A percentile compares a stretch with the other conserved stretches of the same genome.
These are phyloP conservation scores for Palythoa heliodiscus DNA, from an alignment of 92 coral and sea anemone species.

Conservation along the genomic window DNA sequence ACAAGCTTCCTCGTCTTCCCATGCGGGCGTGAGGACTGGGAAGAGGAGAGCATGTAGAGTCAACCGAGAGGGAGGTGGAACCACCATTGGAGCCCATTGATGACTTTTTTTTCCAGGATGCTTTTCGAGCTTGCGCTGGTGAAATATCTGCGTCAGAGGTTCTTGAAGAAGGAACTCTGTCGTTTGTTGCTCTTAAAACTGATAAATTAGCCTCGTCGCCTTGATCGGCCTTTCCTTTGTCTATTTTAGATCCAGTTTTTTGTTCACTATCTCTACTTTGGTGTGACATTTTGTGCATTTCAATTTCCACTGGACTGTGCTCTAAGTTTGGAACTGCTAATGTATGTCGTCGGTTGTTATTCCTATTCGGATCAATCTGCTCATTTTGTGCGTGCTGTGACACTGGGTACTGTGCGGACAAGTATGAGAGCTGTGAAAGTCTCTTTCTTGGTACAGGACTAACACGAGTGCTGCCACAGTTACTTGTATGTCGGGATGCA, in stretches of 20 bases:
- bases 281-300: constrained; percentile 9
- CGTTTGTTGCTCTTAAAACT: not conserved
- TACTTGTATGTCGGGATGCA: constrained; percentile 49
- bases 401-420: not conserved
- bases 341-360: not conserved
- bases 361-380: not conserved
- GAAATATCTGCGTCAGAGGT: not conserved
- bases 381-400: not conserved
- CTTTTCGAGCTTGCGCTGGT: not conserved
- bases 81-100: constrained; percentile 48
- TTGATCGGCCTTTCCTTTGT: not conserved
- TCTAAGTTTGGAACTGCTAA: constrained; percentile 27
- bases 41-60: constrained; percentile 71
- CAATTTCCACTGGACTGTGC: constrained; percentile 2
- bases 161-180: not conserved
- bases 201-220: not conserved
- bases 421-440: not conserved
- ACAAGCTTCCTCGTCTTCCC: constrained; percentile 96
- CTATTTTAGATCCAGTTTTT: not conserved
- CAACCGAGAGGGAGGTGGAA: constrained; percentile 66
- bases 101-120: constrained; percentile 25
- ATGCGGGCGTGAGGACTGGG: constrained; percentile 74
- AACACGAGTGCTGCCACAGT: not conserved
- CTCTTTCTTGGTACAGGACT: constrained; percentile 22
- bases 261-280: not conserved